phyloP scores from a whole-genome alignment of 2,113 vertebrate genomes.

The Electrona antarctica region DNA sequence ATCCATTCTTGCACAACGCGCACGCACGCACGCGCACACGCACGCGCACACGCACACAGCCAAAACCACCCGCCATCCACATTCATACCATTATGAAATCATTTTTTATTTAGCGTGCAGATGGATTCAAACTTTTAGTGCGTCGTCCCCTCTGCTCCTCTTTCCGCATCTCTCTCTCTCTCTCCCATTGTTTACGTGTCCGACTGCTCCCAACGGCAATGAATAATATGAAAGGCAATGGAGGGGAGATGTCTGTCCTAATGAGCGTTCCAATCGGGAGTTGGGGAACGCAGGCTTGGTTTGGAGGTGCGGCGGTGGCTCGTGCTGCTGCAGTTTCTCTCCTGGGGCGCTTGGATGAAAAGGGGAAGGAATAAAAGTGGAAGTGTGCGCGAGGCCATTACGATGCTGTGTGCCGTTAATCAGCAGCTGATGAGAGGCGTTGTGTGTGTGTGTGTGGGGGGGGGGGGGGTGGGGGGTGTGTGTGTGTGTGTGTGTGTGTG shows the following conservation, averaged over 20 bases:
- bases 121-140: conserved; percentile 51
- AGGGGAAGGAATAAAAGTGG: conserved; percentile 64
- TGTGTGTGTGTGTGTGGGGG: neutral
- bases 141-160: conserved; percentile 26
- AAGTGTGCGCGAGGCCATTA: conserved; percentile 58
- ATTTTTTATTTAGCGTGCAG: conserved; percentile 44
- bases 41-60: conserved; percentile 22
- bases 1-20: conserved; percentile 24
- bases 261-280: conserved; percentile 63
- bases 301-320: conserved; percentile 47
- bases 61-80: conserved; percentile 50
- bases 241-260: conserved; percentile 58
- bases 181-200: conserved; percentile 40
- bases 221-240: conserved; percentile 55
- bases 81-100: conserved; percentile 59
- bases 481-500: neutral
- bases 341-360: conserved; percentile 51
- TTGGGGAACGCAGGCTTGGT: conserved; percentile 28
- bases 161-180: conserved; percentile 22
- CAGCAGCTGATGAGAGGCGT: conserved; percentile 69
- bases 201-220: conserved; percentile 40
- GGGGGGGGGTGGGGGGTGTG: neutral
- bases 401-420: conserved; percentile 69
- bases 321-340: conserved; percentile 58
- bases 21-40: conserved; percentile 33